Evolutionary conservation across 2,797 vertebrate species (phyloP).

Genomic region (Sarcophilus harrisii): DNA sequence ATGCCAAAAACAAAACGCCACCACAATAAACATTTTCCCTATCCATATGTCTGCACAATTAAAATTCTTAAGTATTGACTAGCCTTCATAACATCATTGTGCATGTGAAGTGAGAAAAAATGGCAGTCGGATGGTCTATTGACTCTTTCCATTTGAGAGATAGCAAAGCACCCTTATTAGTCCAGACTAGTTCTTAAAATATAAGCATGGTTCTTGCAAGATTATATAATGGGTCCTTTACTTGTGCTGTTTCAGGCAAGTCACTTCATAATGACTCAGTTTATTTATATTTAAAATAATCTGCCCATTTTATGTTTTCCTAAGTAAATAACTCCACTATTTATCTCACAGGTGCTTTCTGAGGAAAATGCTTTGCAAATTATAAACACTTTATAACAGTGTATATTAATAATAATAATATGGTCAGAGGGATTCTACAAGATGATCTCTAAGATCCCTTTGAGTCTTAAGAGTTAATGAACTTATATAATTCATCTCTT

Average conservation of each 20-base stretch:
- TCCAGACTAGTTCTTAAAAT: not conserved
- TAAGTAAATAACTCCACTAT: not conserved
- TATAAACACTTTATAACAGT: not conserved
- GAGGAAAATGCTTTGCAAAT: not conserved
- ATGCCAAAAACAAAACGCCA: slow-evolving; percentile 49
- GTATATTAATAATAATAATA: not conserved
- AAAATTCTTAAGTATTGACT: not conserved
- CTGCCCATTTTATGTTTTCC: not conserved
- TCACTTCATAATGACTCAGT: not conserved
- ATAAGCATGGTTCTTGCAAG: not conserved
- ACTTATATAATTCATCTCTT: not conserved
- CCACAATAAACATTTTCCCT: slow-evolving; percentile 51
- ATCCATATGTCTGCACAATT: slow-evolving; percentile 2
- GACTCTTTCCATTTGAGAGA: slow-evolving; percentile 15
- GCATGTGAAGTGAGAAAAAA: not conserved
- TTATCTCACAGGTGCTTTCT: not conserved
- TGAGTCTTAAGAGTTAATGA: not conserved
- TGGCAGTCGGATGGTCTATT: not conserved
- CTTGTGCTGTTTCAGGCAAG: not conserved
- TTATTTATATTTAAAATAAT: not conserved
- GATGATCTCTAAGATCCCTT: not conserved
- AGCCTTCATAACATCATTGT: slow-evolving; percentile 39
- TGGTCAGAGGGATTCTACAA: not conserved
- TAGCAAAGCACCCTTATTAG: not conserved
- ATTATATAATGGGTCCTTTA: not conserved